A percentile compares a stretch with the other conserved stretches of the same genome.
These are phyloP conservation scores for Craterocephalus amniculus DNA, from an alignment of 2,797 vertebrate genomes.

Conservation along the genomic window DNA sequence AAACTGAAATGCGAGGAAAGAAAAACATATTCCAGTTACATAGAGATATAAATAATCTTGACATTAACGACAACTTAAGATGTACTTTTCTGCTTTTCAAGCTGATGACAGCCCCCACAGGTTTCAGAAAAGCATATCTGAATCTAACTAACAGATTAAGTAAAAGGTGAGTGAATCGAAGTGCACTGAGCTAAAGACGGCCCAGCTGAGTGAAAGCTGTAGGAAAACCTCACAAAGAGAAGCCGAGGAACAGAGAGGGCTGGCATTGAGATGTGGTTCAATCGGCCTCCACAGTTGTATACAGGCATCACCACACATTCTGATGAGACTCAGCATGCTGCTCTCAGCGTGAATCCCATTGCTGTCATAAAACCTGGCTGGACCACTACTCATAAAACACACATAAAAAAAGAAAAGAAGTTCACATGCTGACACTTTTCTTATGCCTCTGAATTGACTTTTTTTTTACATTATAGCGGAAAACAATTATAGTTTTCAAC, in stretches of 20 bases:
- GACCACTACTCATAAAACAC: conserved; percentile 20
- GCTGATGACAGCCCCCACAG: no score
- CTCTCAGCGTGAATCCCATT: conserved; percentile 53
- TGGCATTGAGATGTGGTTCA: conserved; percentile 33
- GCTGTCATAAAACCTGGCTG: conserved; percentile 31
- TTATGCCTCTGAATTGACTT: not conserved
- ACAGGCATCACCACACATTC: conserved; percentile 46
- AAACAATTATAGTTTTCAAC: conserved; percentile 28
- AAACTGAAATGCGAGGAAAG: not conserved
- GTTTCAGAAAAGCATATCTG: conserved; percentile 4
- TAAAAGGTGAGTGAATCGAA: conserved; percentile 36
- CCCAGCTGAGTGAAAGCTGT: not conserved
- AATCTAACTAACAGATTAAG: conserved; percentile 48
- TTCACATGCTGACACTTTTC: not conserved
- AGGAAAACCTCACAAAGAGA: conserved; percentile 10
- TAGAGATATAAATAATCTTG: not conserved
- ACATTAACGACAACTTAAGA: conserved; percentile 9
- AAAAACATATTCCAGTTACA: not conserved
- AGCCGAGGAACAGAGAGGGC: conserved; percentile 14
- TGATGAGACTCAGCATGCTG: conserved; percentile 64
- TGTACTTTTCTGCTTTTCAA: conserved; percentile 3
- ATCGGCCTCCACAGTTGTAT: conserved; percentile 29
- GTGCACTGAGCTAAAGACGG: not conserved
- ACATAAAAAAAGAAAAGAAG: conserved; percentile 17
- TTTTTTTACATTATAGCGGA: not conserved